Conservation (phyloP, 2,797 vertebrate species). For the Gymnopithys bicolor region DNA sequence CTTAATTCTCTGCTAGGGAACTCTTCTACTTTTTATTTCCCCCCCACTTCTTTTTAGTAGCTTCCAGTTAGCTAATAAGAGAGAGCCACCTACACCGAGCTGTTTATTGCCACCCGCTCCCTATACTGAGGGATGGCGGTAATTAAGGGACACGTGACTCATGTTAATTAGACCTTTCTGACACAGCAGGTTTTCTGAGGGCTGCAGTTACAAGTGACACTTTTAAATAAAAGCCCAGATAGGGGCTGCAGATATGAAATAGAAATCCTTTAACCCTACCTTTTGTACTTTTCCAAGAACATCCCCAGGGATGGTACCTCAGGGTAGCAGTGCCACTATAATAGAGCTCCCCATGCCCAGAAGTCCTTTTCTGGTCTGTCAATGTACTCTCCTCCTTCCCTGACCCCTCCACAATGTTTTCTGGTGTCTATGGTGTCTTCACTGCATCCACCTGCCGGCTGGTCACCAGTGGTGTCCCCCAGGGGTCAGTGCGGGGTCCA, state of each 20-base stretch:
- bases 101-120: neutral
- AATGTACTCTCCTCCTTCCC: neutral
- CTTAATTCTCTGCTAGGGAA: slow-evolving; percentile 11
- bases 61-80: slow-evolving; percentile 9
- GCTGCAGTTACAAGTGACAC: slow-evolving; percentile 1
- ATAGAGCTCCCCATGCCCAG: neutral
- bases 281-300: neutral
- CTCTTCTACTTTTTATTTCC: neutral
- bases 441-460: too few species aligned
- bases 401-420: neutral
- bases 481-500: too few species aligned
- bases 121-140: rapidly evolving
- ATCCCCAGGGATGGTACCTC: neutral
- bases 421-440: neutral
- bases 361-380: neutral
- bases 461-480: too few species aligned
- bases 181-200: neutral
- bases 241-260: neutral
- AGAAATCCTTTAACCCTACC: neutral
- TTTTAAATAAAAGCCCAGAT: slow-evolving; percentile 3
- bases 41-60: neutral
- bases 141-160: slow-evolving; percentile 5
- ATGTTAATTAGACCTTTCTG: slow-evolving; percentile 43
- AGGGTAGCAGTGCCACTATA: neutral
- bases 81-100: neutral